Percentiles rank a stretch among this genome's conserved stretches.
These are phyloP conservation scores for Trachelus stipa DNA, from an alignment of 2,888 invertebrate species.

Conservation along the genomic window DNA sequence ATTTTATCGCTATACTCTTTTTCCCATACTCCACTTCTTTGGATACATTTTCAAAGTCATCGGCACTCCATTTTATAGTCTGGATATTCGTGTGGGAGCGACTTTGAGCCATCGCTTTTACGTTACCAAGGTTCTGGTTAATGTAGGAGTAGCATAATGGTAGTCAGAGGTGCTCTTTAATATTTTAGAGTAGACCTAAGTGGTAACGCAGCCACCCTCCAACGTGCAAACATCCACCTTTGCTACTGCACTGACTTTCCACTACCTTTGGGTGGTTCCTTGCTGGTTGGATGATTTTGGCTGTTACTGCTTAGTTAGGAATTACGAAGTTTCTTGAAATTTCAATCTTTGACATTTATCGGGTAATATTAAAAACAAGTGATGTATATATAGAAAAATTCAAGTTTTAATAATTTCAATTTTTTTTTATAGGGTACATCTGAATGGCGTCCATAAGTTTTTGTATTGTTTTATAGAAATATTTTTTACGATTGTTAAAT, in stretches of 20 bases:
- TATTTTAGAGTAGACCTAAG: constrained; percentile 26
- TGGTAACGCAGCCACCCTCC: constrained; percentile 29
- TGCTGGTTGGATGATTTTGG: neutral
- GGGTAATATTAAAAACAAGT: neutral
- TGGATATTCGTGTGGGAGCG: neutral
- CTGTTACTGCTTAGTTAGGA: neutral
- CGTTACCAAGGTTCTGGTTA: neutral
- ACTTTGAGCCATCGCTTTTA: neutral
- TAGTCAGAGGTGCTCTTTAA: constrained; percentile 12
- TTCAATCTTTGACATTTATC: neutral
- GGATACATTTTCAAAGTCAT: neutral
- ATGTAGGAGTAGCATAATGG: neutral
- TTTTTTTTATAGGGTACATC: neutral
- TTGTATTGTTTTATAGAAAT: neutral
- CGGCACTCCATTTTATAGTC: neutral
- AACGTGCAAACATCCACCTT: constrained; percentile 24
- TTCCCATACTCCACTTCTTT: neutral
- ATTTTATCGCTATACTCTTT: neutral
- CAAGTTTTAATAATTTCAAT: neutral
- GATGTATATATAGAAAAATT: neutral
- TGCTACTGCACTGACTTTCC: neutral
- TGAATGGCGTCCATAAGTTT: neutral
- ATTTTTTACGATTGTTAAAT: neutral
- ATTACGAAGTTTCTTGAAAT: neutral
- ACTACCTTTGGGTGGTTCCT: neutral